Evolutionary conservation across 2,113 vertebrate genomes (phyloP).

Genomic region (Perca flavescens): DNA sequence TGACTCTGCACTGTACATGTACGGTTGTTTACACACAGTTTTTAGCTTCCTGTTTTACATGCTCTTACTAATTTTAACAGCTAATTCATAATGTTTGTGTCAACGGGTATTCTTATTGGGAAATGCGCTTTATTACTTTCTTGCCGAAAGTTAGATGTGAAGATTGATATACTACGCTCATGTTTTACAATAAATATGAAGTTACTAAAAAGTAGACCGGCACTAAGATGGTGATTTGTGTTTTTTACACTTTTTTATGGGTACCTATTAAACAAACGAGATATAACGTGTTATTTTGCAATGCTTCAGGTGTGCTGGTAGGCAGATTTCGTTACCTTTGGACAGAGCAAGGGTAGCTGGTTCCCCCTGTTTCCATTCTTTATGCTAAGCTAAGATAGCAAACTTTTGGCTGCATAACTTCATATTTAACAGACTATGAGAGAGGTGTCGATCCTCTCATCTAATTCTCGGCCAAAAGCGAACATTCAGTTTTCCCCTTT

Average conservation of each 20-base stretch:
- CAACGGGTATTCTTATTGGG: background rate
- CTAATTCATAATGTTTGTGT: background rate
- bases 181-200: background rate
- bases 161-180: background rate
- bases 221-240: background rate
- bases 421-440: background rate
- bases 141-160: background rate
- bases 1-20: constrained; percentile 7
- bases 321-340: background rate
- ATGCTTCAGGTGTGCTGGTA: background rate
- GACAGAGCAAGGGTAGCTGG: background rate
- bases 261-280: background rate
- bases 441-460: background rate
- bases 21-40: background rate
- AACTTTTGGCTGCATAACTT: background rate
- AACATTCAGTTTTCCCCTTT: too few species aligned
- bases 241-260: too few species aligned
- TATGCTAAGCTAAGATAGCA: background rate
- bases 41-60: background rate
- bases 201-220: background rate
- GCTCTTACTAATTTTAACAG: background rate
- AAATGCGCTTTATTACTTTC: background rate
- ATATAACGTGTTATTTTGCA: background rate
- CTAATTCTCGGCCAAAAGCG: background rate
- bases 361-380: background rate